These are phyloP conservation scores for Sesamia inferens DNA, from an alignment of 2,888 invertebrate genomes.

Conservation along the genomic window DNA sequence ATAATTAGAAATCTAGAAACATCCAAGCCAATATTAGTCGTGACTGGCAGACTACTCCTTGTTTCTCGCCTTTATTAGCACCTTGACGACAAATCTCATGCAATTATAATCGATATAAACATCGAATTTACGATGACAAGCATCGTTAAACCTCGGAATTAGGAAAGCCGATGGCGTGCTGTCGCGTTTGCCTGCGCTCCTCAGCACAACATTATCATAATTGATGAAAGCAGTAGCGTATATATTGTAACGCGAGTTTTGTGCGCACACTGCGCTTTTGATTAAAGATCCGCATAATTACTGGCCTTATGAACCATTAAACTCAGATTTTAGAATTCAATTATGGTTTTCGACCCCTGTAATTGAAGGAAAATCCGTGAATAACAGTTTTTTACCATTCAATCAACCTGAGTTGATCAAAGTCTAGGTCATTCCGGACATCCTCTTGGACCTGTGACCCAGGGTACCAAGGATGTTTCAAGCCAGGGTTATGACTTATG, in stretches of 20 bases:
- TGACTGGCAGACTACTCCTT: slow-evolving; percentile 40
- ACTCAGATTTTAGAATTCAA: not conserved
- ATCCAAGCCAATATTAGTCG: slow-evolving; percentile 18
- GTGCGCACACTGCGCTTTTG: slow-evolving; percentile 38
- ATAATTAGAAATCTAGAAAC: slow-evolving; percentile 46
- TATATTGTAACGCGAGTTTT: slow-evolving; percentile 64
- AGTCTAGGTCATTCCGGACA: not conserved
- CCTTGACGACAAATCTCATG: slow-evolving; percentile 54
- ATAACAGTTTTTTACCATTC: no score
- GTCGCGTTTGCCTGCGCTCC: slow-evolving; percentile 71
- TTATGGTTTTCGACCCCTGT: not conserved
- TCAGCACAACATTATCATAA: slow-evolving; percentile 83
- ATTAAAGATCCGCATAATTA: slow-evolving; percentile 36
- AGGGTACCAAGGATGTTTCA: not conserved
- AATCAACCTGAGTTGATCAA: not conserved
- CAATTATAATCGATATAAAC: slow-evolving; percentile 59
- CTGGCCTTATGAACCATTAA: slow-evolving; percentile 6
- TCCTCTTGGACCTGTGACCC: not conserved
- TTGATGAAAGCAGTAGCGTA: slow-evolving; percentile 85
- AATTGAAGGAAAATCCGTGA: not conserved
- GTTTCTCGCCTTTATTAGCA: slow-evolving; percentile 50
- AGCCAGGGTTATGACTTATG: not conserved
- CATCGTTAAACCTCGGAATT: slow-evolving; percentile 76
- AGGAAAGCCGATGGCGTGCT: slow-evolving; percentile 77
- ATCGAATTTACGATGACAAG: slow-evolving; percentile 71